Base-by-base conservation (phyloP, 2,113 vertebrate genomes). In the Polypterus senegalus region DNA sequence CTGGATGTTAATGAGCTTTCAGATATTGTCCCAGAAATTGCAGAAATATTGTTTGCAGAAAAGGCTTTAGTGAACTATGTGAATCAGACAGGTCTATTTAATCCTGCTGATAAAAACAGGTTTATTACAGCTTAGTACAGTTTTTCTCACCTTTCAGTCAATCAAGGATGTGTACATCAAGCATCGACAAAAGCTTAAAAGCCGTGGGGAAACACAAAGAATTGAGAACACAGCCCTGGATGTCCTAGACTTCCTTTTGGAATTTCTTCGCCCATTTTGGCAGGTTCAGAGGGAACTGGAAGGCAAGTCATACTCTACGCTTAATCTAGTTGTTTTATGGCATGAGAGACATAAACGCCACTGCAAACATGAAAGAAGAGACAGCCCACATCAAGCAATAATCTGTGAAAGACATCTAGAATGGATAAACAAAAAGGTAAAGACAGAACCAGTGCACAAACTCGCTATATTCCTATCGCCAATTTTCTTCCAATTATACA, bases 321-420 rank as follows among this genome's bases (percentile, higher is more conserved):
- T 56, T 6, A 65, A 59, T 45, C 61, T 67, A 3, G 46, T 63
- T 4, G 49, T 67, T 10, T 45, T 54, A 9, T 60, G 27, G 63
- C 49, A 44, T 5, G 27, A 63, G 3, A 53, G 49, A 43, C 57
- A 63, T 9, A 60, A 65, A 48, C 6, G 9, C 7, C 58, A 56
- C 11, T 54, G 49, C 55, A 48, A 48, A 11, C 43, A 47, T 47
- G 48, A 44, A 5, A 27, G 5, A 5, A 8, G 5, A 10, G 54
- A 55, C 54, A 55, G 6, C 0, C 54, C 9, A 11, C 9, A 46
- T 46, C 56, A 43, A 27, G 51, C 63, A 44, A 64, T 59, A 3
- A 64, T 59, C 58, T n/a, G 9, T 47, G 4, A 64, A 4, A 2
- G 10, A n/a, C 48, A 54, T 53, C 64, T 61, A 3, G 47, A 62